Evolutionary conservation across 2,797 vertebrate genomes (phyloP), one percentile per base, ranked within the genome.

Genomic region (Anabacerthia variegaticeps): DNA sequence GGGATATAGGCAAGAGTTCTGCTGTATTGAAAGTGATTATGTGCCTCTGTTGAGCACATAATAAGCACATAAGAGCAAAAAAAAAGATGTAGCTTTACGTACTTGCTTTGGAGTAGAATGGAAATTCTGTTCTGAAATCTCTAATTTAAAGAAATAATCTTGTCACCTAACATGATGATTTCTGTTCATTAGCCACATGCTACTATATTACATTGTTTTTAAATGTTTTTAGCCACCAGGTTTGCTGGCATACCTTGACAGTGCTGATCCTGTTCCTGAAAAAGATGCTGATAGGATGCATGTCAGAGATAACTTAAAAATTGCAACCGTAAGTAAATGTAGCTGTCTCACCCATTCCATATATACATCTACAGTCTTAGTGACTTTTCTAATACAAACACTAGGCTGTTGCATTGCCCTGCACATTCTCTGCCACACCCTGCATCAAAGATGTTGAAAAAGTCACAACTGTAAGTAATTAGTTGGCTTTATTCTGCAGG

Each of bases 271-370:
- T 14, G 99, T 99, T 84, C 99, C 99, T 27, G 99, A 99, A 96
- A 99, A 98, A 96, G 99, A 99, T 67, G 95, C 99, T 68, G 99
- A 99, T 92, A 98, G 99, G 84, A 99, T 99, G 99, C 99, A 99
- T 68, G 97, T 99, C 93, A 99, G 99, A 66, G 99, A 99, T 97
- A 99, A 99, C 96, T 96, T 99, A 92, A 99, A 99, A 98, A 99
- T 99, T 19, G 99, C 99, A 87, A 98, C 99, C 96, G 99, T 99
- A 98, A 98, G 94, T 98, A 95, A 58, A 34, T 18, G 46, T n/a
- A 21, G 8, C 32, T 65, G 14, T 58, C 51, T 81, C 63, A 26
- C 20, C 12, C 54, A 14, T 54, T 83, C 32, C 7, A 0, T 74
- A 19, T 23, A 14, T 24, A 62, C 8, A 41, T 26, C 1, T 39